Evolutionary conservation across 2,888 invertebrate genomes (phyloP).

Genomic region (Oligia latruncula): DNA sequence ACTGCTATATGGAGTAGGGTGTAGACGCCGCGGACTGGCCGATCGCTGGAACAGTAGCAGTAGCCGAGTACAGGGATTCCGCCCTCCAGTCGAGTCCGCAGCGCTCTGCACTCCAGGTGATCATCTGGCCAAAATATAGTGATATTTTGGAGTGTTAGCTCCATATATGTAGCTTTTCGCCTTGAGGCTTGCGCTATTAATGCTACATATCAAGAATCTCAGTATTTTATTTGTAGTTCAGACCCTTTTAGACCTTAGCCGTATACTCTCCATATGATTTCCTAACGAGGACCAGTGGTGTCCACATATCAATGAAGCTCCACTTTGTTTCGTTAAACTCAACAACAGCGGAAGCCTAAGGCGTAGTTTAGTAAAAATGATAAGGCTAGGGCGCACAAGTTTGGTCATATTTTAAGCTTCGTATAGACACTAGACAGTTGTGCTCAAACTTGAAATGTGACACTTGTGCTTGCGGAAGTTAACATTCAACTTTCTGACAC

Average conservation of each 20-base stretch:
- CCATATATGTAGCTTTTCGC: constrained; percentile 77
- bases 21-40: constrained; percentile 43
- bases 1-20: constrained; percentile 74
- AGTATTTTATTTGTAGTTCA: constrained; percentile 73
- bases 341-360: constrained; percentile 76
- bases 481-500: constrained; percentile 72
- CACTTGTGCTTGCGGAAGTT: constrained; percentile 72
- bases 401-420: constrained; percentile 76
- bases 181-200: constrained; percentile 80
- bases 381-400: constrained; percentile 72
- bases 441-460: constrained; percentile 76
- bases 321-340: constrained; percentile 57
- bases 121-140: constrained; percentile 68
- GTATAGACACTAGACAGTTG: constrained; percentile 60
- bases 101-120: constrained; percentile 45
- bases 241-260: constrained; percentile 50
- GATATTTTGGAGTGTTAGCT: constrained; percentile 64
- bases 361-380: constrained; percentile 70
- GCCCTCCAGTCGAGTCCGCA: constrained; percentile 13
- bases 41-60: constrained; percentile 27
- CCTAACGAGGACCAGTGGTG: constrained; percentile 56
- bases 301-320: constrained; percentile 73
- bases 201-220: constrained; percentile 88
- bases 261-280: constrained; percentile 52
- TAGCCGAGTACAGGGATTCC: constrained; percentile 37